Conservation (phyloP, 1,140 invertebrate genomes). For the Adelges cooleyi region DNA sequence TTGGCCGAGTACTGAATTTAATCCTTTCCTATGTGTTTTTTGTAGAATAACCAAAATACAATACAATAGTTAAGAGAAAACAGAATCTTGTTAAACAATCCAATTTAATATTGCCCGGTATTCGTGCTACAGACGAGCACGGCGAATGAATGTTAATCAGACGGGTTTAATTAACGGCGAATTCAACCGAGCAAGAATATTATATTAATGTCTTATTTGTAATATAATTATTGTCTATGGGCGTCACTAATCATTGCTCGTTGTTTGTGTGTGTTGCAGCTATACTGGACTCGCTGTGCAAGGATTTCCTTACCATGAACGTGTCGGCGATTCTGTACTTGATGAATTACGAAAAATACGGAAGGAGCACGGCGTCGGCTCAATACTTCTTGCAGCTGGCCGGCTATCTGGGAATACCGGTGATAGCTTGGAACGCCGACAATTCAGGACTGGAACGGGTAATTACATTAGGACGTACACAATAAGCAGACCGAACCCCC, state of each 20-base stretch:
- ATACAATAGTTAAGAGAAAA: too few species aligned
- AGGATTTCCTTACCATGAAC: slow-evolving; percentile 75
- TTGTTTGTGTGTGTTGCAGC: slow-evolving; percentile 47
- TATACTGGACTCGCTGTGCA: slow-evolving; percentile 72
- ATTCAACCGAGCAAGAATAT: too few species aligned
- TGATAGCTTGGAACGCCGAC: slow-evolving; percentile 90
- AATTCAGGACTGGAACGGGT: slow-evolving; percentile 72
- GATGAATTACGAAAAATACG: slow-evolving; percentile 79
- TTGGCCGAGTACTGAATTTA: too few species aligned
- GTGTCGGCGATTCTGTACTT: slow-evolving; percentile 85
- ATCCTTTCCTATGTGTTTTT: too few species aligned
- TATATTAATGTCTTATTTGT: too few species aligned
- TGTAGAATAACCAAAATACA: too few species aligned
- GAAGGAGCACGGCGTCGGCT: slow-evolving; percentile 77
- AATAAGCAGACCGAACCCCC: too few species aligned
- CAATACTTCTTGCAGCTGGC: slow-evolving; percentile 88
- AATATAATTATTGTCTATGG: neutral
- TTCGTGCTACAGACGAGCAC: too few species aligned
- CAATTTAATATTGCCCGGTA: too few species aligned
- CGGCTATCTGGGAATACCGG: slow-evolving; percentile 71
- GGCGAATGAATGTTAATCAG: too few species aligned
- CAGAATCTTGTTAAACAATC: too few species aligned
- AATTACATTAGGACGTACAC: slow-evolving; percentile 36
- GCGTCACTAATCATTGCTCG: neutral
- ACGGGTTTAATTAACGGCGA: too few species aligned